A percentile compares a stretch with the other conserved stretches of the same genome.
Conservation (phyloP, 1,140 invertebrate species). For the Scylla paramamosain region DNA sequence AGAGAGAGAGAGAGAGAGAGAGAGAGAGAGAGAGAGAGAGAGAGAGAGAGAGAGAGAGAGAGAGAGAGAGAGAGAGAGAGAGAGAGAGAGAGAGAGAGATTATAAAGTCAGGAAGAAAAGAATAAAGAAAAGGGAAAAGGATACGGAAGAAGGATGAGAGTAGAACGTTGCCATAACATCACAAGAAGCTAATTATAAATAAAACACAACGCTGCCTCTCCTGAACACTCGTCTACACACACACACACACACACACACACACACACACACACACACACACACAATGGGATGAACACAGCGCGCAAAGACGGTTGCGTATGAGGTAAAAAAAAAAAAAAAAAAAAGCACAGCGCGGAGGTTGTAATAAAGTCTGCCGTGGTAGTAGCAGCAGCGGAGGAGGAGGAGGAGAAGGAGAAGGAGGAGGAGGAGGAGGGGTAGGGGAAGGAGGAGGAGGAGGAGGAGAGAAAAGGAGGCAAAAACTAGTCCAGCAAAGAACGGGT, state of each 20-base stretch:
- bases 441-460: slow-evolving; percentile 29
- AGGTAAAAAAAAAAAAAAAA: not conserved
- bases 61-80: too few relatives aligned
- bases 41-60: too few relatives aligned
- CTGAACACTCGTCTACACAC: slow-evolving; percentile 6
- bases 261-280: slow-evolving; percentile 38
- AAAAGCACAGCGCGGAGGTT: not conserved
- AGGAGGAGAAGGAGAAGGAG: not conserved
- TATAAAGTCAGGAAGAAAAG: too few relatives aligned
- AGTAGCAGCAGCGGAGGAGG: not conserved
- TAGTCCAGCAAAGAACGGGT: slow-evolving; percentile 30
- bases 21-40: too few relatives aligned
- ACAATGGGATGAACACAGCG: not conserved
- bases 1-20: too few relatives aligned
- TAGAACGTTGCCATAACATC: too few relatives aligned
- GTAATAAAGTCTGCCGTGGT: not conserved
- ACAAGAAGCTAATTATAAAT: too few relatives aligned
- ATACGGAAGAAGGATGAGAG: too few relatives aligned
- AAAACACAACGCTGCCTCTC: not conserved
- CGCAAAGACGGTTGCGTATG: not conserved
- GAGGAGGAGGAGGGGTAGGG: not conserved
- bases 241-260: slow-evolving; percentile 46
- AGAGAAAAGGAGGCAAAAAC: slow-evolving; percentile 35
- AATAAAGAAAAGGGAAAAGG: too few relatives aligned
- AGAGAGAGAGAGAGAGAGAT: too few relatives aligned